Evolutionary conservation across 2,113 vertebrate species (phyloP), one percentile per base, ranked within the genome.

Genomic region (Bambusicola thoracicus): DNA sequence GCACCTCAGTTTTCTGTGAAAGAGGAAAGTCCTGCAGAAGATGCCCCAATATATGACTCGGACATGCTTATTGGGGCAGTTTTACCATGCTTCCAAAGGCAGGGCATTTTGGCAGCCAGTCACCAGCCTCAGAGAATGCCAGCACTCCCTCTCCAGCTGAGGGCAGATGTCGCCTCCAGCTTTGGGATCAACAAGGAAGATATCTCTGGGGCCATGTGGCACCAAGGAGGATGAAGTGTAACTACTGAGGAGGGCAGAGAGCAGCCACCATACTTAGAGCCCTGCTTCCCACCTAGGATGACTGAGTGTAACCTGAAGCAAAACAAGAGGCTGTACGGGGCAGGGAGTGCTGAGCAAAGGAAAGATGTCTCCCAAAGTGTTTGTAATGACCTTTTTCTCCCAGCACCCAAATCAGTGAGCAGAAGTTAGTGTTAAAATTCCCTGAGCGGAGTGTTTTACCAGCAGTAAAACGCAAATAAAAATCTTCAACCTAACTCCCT

Each of bases 211-310:
- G 5, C 44, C 27, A 36, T 10, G 40, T 24, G 69, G 49, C 14
- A 32, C 40, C 24, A 70, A 24, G 32, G 20, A 70, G 21, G 17
- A 19, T 61, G 55, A 15, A 88, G 53, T 34, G 12, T 34, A 48
- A 70, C 29, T 12, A 53, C 13, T 19, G 53, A 79, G 49, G 68
- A 34, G 59, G 2, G 15, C 25, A 76, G 56, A 58, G 13, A 61
- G 12, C 56, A 49, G 11, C 30, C 2, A 1, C 24, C 34, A 29
- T 0, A 2, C 30, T 58, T 9, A 1, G 4, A 49, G 30, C 22
- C 15, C 19, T 13, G 10, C 20, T n/a, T 61, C 6, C 18, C 16
- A 21, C 32, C 4, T 12, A 11, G 36, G 12, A 30, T 3, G 6
- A 27, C 24, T 15, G 1, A 29, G 40, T 5, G 10, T 36, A 40